These are phyloP conservation scores for Apantesis nais DNA, from an alignment of 2,888 invertebrate species.

Conservation along the genomic window DNA sequence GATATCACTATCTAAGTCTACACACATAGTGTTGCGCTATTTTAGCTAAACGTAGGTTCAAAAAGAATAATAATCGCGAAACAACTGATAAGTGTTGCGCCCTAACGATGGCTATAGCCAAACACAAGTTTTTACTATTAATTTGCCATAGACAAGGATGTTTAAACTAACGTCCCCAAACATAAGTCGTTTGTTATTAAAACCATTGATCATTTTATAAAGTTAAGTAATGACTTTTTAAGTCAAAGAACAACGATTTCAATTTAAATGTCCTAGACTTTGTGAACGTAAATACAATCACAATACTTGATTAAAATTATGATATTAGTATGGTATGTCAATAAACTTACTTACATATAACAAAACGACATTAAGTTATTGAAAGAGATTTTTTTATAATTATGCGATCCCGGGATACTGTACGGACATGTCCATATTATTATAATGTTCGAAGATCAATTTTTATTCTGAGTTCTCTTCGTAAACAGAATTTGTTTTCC, in stretches of 20 bases:
- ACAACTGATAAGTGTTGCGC: too few species aligned
- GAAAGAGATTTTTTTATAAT: not conserved
- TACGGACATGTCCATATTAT: not conserved
- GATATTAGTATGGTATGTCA: too few species aligned
- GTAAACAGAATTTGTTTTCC: not conserved
- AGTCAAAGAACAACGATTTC: not conserved
- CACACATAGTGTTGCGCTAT: not conserved
- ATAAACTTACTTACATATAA: not conserved
- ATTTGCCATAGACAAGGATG: not conserved
- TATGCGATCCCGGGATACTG: not conserved
- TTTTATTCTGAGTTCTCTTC: not conserved
- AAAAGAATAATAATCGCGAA: too few species aligned
- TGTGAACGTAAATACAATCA: too few species aligned
- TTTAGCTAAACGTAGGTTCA: not conserved
- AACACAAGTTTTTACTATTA: not conserved
- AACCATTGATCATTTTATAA: not conserved
- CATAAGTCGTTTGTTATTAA: not conserved
- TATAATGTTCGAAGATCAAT: not conserved
- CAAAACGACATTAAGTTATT: not conserved
- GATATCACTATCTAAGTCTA: not conserved
- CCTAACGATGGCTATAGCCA: too few species aligned
- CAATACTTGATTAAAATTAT: too few species aligned
- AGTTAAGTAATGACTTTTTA: not conserved
- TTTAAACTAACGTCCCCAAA: not conserved
- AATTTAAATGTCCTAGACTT: not conserved